These are phyloP conservation scores for Nibea albiflora DNA, from an alignment of 2,113 vertebrate genomes.

Conservation along the genomic window DNA sequence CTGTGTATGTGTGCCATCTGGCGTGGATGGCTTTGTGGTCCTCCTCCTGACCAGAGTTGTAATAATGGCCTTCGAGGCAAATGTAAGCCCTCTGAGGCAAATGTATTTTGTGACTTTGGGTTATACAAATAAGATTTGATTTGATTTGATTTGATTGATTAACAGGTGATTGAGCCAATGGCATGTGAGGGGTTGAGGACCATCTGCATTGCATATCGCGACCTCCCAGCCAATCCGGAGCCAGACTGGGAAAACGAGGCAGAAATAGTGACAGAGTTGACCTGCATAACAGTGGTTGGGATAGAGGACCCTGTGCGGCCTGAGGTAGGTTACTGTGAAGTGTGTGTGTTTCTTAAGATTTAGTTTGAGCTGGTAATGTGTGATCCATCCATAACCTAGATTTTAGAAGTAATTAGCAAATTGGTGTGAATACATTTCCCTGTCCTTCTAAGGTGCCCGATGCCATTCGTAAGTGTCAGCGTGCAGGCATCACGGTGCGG, in stretches of 20 bases:
- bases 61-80: background rate
- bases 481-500: conserved; percentile 92
- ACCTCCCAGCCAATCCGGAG: conserved; percentile 85
- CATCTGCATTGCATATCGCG: conserved; percentile 91
- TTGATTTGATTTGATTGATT: conserved; percentile 3
- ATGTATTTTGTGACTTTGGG: too few species aligned
- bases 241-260: conserved; percentile 92
- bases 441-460: conserved; percentile 87
- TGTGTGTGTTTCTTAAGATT: background rate
- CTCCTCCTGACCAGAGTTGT: background rate
- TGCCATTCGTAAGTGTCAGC: conserved; percentile 92
- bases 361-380: background rate
- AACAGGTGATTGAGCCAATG: conserved; percentile 91
- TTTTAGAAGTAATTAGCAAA: background rate
- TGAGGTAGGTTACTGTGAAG: conserved; percentile 80
- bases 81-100: too few species aligned
- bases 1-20: too few species aligned
- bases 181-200: conserved; percentile 91
- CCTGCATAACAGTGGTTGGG: conserved; percentile 91
- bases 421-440: background rate
- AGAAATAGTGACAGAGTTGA: conserved; percentile 88
- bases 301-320: conserved; percentile 93
- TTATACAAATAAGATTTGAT: too few species aligned
- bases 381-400: background rate
- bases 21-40: too few species aligned